phyloP scores from a whole-genome alignment of 2,113 vertebrate species.

The Columba livia region DNA sequence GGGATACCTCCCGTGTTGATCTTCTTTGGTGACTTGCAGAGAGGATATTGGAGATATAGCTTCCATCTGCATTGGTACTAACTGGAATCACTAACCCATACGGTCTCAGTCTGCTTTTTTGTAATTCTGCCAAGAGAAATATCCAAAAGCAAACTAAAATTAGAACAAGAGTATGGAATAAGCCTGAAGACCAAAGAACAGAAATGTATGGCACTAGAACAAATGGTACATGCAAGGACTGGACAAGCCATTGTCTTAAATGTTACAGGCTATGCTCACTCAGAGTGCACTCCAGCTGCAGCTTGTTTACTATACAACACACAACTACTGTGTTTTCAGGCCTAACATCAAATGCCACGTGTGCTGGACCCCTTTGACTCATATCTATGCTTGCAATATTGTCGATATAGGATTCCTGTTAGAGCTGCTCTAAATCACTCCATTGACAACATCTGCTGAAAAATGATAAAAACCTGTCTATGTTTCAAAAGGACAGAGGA shows the following conservation, averaged over 20 bases:
- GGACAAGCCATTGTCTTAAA: too few relatives aligned
- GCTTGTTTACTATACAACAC: fast-evolving
- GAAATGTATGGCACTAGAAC: background rate
- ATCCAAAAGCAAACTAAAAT: background rate
- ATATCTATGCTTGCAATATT: background rate
- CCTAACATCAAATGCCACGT: background rate
- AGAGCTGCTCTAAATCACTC: background rate
- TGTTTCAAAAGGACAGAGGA: background rate
- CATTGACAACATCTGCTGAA: too few relatives aligned
- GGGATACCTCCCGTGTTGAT: conserved; percentile 74
- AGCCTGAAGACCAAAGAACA: background rate
- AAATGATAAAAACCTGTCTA: fast-evolving
- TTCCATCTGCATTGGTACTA: conserved; percentile 87
- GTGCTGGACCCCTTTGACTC: background rate
- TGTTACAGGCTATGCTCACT: fast-evolving
- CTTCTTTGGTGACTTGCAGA: conserved; percentile 88
- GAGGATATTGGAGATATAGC: conserved; percentile 87
- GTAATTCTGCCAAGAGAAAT: conserved; percentile 72
- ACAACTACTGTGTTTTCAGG: fast-evolving
- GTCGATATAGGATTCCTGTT: fast-evolving
- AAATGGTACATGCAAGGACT: background rate
- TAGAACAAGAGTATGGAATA: fast-evolving
- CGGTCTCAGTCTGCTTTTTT: conserved; percentile 75
- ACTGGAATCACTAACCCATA: conserved; percentile 90
- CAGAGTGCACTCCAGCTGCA: background rate